phyloP scores from a whole-genome alignment of 2,888 invertebrate genomes.

The Pterobdella sp. region DNA sequence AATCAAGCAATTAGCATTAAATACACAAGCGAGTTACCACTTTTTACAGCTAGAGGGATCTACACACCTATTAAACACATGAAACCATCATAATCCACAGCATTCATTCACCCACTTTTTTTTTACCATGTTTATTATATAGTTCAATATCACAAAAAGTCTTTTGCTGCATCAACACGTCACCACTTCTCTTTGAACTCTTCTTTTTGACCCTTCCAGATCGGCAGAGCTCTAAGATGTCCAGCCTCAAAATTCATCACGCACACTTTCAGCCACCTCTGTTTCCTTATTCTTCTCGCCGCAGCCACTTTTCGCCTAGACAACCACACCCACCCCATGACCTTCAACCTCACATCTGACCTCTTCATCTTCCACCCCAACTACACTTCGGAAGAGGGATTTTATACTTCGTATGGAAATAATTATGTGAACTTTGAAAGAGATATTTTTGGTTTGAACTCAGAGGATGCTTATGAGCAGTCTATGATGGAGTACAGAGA shows the following conservation, averaged over 20 bases:
- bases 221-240: constrained; percentile 52
- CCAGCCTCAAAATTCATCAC: constrained; percentile 68
- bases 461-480: background rate
- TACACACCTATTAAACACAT: no score
- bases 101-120: no score
- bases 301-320: constrained; percentile 59
- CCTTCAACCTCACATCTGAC: constrained; percentile 37
- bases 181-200: background rate
- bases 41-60: no score
- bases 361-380: constrained; percentile 28
- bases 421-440: background rate
- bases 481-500: constrained; percentile 37
- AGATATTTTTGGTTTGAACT: background rate
- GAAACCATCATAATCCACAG: no score
- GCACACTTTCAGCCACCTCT: constrained; percentile 61
- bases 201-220: constrained; percentile 43
- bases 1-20: no score
- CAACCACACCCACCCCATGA: constrained; percentile 34
- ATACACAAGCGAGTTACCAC: no score
- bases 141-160: no score
- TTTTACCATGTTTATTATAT: no score
- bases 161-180: background rate
- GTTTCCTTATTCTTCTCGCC: constrained; percentile 61
- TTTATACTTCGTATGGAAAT: no score
- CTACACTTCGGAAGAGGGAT: background rate